Evolutionary conservation across 2,888 invertebrate genomes (phyloP), one percentile per base, ranked within the genome.

Genomic region (Perizoma flavofasciatum): DNA sequence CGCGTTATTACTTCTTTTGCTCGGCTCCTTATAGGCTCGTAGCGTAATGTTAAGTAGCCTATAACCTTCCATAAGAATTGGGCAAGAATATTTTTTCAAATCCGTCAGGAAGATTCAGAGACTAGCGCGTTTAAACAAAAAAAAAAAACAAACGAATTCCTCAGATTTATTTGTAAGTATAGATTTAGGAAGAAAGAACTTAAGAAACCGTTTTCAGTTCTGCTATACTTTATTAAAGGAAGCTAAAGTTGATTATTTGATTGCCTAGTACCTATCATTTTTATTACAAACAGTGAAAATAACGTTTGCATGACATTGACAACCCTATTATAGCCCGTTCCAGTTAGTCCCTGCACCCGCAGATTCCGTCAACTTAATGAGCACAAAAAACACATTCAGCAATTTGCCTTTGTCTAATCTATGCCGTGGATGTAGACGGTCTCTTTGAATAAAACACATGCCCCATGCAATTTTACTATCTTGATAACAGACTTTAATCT

Each of bases 301-400:
- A 11, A 11, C 22, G 45, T 45, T 32, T 45, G 4, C 44, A 41
- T 55, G 32, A 32, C 9, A 46, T 35, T 41, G 66, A 44, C 63
- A 69, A 35, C 67, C 68, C 68, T 67, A 70, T 63, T 68, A 67
- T 63, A 59, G 65, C 56, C 62, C 61, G 67, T 52, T 61, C 65
- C 34, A 40, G 46, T 39, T 48, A 58, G 49, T 53, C 60, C 46
- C 54, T 73, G 73, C 76, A 70, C 77, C 79, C 79, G 77, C 77
- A 75, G 75, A 76, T 73, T 74, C 70, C 66, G 68, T 69, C 70
- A 66, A 65, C 67, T 58, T 69, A 71, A 75, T 71, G 72, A 73
- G 68, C 66, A 71, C 68, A 70, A 71, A 71, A 69, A 69, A 63
- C 7, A 49, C 60, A 45, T 62, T 53, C 59, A 61, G 52, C 62